Evolutionary conservation across 2,888 invertebrate genomes (phyloP).

Genomic region (Argyra leucocephala): DNA sequence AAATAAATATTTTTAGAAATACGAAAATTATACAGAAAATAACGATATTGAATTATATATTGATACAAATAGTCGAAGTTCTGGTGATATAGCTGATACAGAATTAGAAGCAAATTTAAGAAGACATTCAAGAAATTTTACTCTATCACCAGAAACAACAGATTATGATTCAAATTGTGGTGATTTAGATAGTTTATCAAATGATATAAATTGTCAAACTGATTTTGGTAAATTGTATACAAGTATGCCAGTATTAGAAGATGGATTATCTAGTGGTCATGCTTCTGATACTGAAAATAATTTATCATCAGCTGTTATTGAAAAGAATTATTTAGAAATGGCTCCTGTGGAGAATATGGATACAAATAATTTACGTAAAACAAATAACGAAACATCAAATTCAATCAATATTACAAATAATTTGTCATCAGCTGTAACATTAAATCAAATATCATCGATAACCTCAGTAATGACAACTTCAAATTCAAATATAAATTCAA

Average conservation of each 20-base stretch:
- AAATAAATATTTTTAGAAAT: conserved; percentile 19
- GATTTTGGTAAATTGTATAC: conserved; percentile 58
- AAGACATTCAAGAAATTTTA: conserved; percentile 69
- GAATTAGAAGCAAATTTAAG: conserved; percentile 39
- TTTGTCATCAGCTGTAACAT: conserved; percentile 11
- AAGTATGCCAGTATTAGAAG: conserved; percentile 85
- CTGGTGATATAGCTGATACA: conserved; percentile 39
- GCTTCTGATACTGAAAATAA: conserved; percentile 87
- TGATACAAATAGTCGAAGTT: conserved; percentile 42
- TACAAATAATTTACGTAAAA: conserved; percentile 13
- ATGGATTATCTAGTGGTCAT: conserved; percentile 87
- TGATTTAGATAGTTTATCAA: conserved; percentile 65
- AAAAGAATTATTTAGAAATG: conserved; percentile 27
- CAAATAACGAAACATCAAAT: conserved; percentile 22
- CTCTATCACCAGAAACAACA: conserved; percentile 84
- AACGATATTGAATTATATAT: conserved; percentile 43
- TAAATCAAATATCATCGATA: conserved; percentile 10
- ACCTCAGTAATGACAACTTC: conserved; percentile 21
- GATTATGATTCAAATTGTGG: conserved; percentile 83
- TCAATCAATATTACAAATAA: conserved; percentile 23
- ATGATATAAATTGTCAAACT: conserved; percentile 44
- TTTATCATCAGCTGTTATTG: conserved; percentile 32
- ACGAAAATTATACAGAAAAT: conserved; percentile 37
- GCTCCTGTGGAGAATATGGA: conserved; percentile 21
- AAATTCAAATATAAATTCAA: conserved; percentile 23